Conservation (phyloP, 2,797 vertebrate species). For the Caiman crocodilus region DNA sequence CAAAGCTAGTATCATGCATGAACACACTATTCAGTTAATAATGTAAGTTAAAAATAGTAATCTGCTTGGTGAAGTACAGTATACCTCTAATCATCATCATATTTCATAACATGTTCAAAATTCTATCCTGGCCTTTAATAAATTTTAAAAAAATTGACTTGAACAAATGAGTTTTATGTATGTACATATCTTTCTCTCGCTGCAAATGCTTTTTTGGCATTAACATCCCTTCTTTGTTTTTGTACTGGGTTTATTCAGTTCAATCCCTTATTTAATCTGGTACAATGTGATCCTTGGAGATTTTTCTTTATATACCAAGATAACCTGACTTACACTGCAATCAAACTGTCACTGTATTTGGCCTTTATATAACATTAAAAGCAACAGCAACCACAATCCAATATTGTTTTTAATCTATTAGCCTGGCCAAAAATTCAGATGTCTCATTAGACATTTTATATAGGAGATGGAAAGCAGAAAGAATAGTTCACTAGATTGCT, state of each 20-base stretch:
- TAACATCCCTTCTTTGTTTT: neutral
- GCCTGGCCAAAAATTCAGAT: conserved; percentile 11
- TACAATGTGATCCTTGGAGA: neutral
- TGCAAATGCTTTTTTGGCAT: neutral
- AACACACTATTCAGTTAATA: neutral
- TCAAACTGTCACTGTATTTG: neutral
- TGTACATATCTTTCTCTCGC: neutral
- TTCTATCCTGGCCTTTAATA: neutral
- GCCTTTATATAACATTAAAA: conserved; percentile 6
- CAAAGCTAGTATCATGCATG: neutral
- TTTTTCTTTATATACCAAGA: neutral
- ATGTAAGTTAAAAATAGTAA: fast-evolving
- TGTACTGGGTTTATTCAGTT: conserved; percentile 8
- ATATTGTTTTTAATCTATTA: neutral
- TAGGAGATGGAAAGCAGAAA: neutral
- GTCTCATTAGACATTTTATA: neutral
- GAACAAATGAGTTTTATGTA: neutral
- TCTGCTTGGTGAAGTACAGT: neutral
- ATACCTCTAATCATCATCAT: neutral
- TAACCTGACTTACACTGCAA: conserved; percentile 1
- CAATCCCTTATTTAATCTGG: conserved; percentile 5
- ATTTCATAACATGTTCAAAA: neutral
- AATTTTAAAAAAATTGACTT: neutral
- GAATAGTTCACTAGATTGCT: neutral
- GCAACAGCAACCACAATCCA: neutral